Evolutionary conservation across 2,797 vertebrate genomes (phyloP).

Genomic region (Coluber constrictor): DNA sequence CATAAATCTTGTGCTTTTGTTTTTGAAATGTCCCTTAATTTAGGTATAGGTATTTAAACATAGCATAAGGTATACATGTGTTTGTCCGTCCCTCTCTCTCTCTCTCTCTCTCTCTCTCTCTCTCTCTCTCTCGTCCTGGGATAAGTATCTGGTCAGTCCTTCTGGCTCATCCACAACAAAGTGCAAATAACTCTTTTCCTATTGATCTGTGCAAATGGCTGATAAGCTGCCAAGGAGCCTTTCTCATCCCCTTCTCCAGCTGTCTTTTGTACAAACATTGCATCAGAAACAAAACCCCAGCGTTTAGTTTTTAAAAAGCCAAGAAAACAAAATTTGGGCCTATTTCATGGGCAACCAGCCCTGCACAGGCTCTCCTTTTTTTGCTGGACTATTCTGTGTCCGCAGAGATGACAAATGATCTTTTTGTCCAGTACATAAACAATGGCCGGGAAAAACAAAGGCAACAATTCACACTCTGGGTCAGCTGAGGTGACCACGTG

Average conservation of each 20-base stretch:
- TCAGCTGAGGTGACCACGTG: constrained; percentile 41
- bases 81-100: no score
- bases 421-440: constrained; percentile 48
- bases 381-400: constrained; percentile 28
- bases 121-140: neutral
- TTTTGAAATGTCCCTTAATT: neutral
- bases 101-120: no score
- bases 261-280: neutral
- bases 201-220: neutral
- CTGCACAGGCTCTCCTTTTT: constrained; percentile 41
- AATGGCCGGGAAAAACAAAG: constrained; percentile 46
- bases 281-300: neutral
- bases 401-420: constrained; percentile 35
- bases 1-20: neutral
- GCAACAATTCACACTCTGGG: neutral
- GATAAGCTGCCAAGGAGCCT: neutral
- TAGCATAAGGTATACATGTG: no score
- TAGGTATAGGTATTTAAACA: neutral
- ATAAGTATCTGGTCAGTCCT: no score
- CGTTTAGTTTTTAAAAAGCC: neutral
- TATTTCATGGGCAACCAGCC: neutral
- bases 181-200: neutral
- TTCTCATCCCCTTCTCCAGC: no score
- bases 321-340: neutral
- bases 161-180: accelerated